Evolutionary conservation across 2,113 vertebrate species (phyloP), one percentile per base, ranked within the genome.

Genomic region (Etheostoma spectabile): DNA sequence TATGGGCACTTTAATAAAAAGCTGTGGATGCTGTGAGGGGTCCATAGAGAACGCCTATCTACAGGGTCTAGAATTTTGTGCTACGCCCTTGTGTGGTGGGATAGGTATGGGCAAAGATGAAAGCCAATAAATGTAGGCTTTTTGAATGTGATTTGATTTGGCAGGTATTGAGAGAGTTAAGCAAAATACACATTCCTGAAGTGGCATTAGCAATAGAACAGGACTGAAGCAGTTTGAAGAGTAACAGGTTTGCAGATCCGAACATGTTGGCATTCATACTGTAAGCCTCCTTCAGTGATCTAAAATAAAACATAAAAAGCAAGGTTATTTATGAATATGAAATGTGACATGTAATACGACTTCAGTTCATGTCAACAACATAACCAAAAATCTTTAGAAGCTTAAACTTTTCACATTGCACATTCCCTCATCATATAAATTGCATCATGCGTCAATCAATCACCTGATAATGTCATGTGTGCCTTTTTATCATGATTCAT

Each of bases 81-180:
- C 27, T 30, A 30, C 30, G 30, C 30, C 30, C 30, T 30, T 30
- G 30, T 48, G 62, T 64, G 42, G 16, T 61, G 24, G 14, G 73
- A 48, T 30, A 55, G 33, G 63, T 73, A 82, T 86, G 75, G 67
- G 60, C 24, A 38, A 72, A 70, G 62, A 84, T 83, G 38, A 75
- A 65, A 86, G 73, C 62, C 72, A 83, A 87, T 66, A 66, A 55
- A 82, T 56, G 53, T 38, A 24, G 61, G 66, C 21, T 45, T 79
- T 76, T 64, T 85, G 79, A 77, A 90, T 61, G 45, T 84, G 75
- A 88, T 89, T 85, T 82, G 69, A 69, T 84, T 77, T 87, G 84
- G 77, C 85, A 80, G 82, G 73, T 74, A 67, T 75, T 79, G 51
- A 67, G 78, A 56, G 55, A 83, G 72, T 81, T 52, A 48, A 82